phyloP scores from a whole-genome alignment of 2,888 invertebrate species.

The Serrognathus titanus region DNA sequence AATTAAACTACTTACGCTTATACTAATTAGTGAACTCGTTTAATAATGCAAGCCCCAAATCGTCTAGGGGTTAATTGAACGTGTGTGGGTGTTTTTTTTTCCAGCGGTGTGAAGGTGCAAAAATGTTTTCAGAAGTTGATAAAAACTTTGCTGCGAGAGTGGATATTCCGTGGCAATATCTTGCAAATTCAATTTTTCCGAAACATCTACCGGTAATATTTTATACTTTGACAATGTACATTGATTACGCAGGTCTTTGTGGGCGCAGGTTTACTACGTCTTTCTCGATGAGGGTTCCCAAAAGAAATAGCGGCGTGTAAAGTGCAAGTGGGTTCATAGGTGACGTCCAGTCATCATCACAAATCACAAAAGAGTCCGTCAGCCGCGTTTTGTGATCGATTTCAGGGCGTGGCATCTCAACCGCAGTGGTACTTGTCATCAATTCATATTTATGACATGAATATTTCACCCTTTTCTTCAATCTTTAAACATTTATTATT shows the following conservation, averaged over 20 bases:
- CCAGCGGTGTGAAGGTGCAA: no score
- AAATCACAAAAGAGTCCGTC: slow-evolving; percentile 29
- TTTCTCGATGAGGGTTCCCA: neutral
- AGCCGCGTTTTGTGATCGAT: slow-evolving; percentile 30
- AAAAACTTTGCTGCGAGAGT: no score
- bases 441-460: slow-evolving; percentile 27
- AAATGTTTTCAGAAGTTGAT: no score
- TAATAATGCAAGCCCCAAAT: no score
- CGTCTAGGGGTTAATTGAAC: no score
- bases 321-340: slow-evolving; percentile 8
- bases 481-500: slow-evolving; percentile 10
- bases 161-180: no score
- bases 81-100: no score
- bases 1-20: no score
- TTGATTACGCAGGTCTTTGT: neutral
- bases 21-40: no score
- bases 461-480: slow-evolving; percentile 19
- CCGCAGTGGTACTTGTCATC: slow-evolving; percentile 27
- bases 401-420: slow-evolving; percentile 31
- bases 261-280: neutral
- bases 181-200: no score
- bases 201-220: no score
- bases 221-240: neutral
- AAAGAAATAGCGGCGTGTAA: neutral
- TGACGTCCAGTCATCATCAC: slow-evolving; percentile 28